phyloP scores from a whole-genome alignment of 2,888 invertebrate species.

The Ichneumon xanthorius region DNA sequence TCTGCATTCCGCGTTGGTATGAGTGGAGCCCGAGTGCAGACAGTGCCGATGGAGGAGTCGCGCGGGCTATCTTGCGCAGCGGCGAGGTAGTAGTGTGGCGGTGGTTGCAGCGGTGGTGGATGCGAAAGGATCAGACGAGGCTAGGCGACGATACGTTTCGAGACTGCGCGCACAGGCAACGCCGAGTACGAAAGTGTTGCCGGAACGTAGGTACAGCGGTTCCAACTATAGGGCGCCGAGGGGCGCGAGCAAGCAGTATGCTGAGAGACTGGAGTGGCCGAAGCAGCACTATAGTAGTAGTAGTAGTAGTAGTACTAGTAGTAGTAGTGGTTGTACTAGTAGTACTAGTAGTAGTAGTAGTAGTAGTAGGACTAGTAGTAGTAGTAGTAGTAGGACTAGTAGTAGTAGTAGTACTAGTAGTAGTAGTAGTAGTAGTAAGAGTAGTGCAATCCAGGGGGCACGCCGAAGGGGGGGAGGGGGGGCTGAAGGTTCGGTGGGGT shows the following conservation, averaged over 20 bases:
- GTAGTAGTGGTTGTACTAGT: constrained; percentile 36
- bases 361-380: too few relatives aligned
- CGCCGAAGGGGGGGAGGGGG: background rate
- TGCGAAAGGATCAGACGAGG: constrained; percentile 60
- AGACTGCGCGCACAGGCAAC: constrained; percentile 48
- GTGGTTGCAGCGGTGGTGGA: constrained; percentile 21
- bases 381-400: background rate
- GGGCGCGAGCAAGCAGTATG: background rate
- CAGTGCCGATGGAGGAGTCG: constrained; percentile 5
- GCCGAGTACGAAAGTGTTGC: constrained; percentile 29
- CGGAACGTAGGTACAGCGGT: constrained; percentile 31
- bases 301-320: constrained; percentile 49
- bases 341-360: too few relatives aligned
- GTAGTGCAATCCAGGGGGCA: constrained; percentile 54
- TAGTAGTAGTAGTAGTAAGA: constrained; percentile 60
- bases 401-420: constrained; percentile 20
- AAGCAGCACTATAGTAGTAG: constrained; percentile 41
- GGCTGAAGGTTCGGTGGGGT: background rate
- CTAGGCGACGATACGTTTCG: constrained; percentile 50
- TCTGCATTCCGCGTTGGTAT: constrained; percentile 11
- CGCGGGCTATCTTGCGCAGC: constrained; percentile 17
- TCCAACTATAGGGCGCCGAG: constrained; percentile 29
- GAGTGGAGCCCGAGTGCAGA: constrained; percentile 12
- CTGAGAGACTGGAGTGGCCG: constrained; percentile 47
- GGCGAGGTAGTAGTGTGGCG: background rate